These are phyloP conservation scores for Oryzias dopingdopingensis DNA, from an alignment of 2,797 vertebrate species.

Conservation along the genomic window DNA sequence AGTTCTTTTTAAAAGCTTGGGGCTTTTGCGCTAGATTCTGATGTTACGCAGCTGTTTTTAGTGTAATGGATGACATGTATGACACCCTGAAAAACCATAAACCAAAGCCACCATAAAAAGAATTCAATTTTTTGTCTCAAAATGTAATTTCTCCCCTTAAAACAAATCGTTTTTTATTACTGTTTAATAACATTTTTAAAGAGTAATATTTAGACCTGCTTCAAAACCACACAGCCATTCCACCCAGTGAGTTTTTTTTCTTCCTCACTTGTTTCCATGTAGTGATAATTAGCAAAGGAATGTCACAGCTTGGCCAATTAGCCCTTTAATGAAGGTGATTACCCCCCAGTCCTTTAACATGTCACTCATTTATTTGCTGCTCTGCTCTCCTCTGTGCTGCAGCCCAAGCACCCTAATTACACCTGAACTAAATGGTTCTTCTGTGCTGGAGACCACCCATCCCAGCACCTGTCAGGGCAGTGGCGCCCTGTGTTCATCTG, in stretches of 20 bases:
- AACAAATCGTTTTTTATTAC: too few relatives aligned
- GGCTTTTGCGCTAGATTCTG: too few relatives aligned
- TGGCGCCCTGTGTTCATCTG: slow-evolving; percentile 33
- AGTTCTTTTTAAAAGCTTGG: too few relatives aligned
- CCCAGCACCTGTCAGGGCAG: slow-evolving; percentile 36
- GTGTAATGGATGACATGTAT: too few relatives aligned
- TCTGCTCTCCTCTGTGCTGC: slow-evolving; percentile 48
- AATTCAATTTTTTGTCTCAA: too few relatives aligned
- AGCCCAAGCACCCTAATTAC: slow-evolving; percentile 62
- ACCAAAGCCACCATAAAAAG: too few relatives aligned
- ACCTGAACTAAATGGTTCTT: slow-evolving; percentile 58
- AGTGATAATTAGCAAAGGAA: slow-evolving; percentile 55
- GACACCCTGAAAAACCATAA: too few relatives aligned
- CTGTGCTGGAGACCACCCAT: slow-evolving; percentile 42
- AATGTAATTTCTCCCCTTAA: too few relatives aligned
- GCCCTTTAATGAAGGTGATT: slow-evolving; percentile 58
- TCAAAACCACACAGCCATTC: slow-evolving; percentile 7
- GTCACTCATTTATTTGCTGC: slow-evolving; percentile 59
- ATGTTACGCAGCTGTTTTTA: too few relatives aligned
- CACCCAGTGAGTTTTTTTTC: slow-evolving; percentile 4
- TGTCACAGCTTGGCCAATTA: slow-evolving; percentile 65
- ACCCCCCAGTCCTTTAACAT: slow-evolving; percentile 46
- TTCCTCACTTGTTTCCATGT: slow-evolving; percentile 18
- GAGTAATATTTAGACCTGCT: too few relatives aligned
- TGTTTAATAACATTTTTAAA: too few relatives aligned